Base-by-base conservation (phyloP, 1,140 invertebrate genomes). In the Theocolax elegans region DNA sequence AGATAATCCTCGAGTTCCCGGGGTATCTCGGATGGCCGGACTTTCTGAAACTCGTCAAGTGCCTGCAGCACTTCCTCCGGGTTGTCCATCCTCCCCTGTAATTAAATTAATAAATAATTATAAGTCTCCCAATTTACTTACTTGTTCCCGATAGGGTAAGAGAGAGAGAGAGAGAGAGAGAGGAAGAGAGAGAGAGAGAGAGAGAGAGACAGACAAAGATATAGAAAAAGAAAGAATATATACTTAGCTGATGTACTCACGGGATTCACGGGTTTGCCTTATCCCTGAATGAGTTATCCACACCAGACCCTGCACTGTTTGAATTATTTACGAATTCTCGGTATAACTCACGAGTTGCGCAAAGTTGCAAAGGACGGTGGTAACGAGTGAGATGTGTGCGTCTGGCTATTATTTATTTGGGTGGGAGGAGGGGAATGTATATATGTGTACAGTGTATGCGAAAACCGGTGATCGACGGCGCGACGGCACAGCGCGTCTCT, bases 1-100 rank as follows among this genome's bases (percentile, higher is more conserved):
- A 98, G 86, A 83, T 97, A 97, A 38, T 97, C 94, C 76, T 98
- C 95, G 51, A 98, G 87, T 77, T 95, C 91, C 60, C 91, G 88
- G n/a, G 96, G 95, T 77, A 97, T 95, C 74, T 92, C 92, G 77
- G 92, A 89, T 1, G 91, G 89, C 75, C 92, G 92, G 74, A 94
- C 89, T 81, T 94, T 95, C 53, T 93, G 90, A 80, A 95, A 96
- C 77, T 95, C 93, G 81, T 94, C 93, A 44, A 95, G 83, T 60
- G 90, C 91, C 79, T 94, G 92, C 78, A 94, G 86, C 67, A 94
- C 89, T 84, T 94, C 92, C 84, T 95, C 93, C n/a, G 92, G 89
- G 82, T 95, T 94, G 83, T 94, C 93, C 92, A 95, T 94, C 3
- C 4, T 62, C 25, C 19, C 3, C 13, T n/a, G n/a, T n/a, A n/a